A percentile compares a stretch with the other conserved stretches of the same genome.
Evolutionary conservation across 2,888 invertebrate genomes (phyloP).

Genomic region (Orthosia gothica): DNA sequence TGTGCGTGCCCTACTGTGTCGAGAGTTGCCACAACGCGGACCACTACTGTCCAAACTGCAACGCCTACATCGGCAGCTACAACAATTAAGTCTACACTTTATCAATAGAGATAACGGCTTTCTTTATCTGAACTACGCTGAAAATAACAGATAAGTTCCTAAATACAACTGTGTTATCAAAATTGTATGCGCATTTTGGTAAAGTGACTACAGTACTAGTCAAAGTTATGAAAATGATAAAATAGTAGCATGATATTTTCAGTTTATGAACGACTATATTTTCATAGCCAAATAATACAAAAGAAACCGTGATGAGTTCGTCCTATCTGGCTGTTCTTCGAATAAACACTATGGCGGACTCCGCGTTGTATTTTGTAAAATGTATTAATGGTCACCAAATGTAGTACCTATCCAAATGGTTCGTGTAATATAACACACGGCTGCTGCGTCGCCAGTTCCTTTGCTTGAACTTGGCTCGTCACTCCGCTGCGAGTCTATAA

Average conservation of each 20-base stretch:
- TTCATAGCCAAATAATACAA: not conserved
- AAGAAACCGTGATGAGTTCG: not conserved
- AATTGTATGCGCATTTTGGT: not conserved
- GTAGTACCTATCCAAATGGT: conserved; percentile 10
- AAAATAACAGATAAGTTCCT: conserved; percentile 27
- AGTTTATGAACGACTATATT: not conserved
- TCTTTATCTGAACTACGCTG: conserved; percentile 15
- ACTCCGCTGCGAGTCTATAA: too few species aligned
- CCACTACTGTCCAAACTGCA: conserved; percentile 77
- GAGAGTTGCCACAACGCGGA: conserved; percentile 54
- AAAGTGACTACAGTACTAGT: conserved; percentile 17
- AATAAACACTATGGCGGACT: too few species aligned
- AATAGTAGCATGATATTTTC: not conserved
- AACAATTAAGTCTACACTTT: conserved; percentile 11
- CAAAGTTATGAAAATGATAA: too few species aligned
- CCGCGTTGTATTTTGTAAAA: too few species aligned
- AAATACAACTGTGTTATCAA: conserved; percentile 16
- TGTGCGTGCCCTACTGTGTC: conserved; percentile 39
- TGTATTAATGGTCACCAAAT: conserved; percentile 12
- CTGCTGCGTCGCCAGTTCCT: too few species aligned
- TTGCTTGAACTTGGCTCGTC: too few species aligned
- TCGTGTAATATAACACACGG: too few species aligned
- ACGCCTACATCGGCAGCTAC: conserved; percentile 89
- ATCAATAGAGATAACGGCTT: conserved; percentile 13
- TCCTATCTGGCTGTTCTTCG: too few species aligned